Evolutionary conservation across 2,888 invertebrate species (phyloP), one percentile per base, ranked within the genome.

Genomic region (Spatulosminthurus flaviceps): DNA sequence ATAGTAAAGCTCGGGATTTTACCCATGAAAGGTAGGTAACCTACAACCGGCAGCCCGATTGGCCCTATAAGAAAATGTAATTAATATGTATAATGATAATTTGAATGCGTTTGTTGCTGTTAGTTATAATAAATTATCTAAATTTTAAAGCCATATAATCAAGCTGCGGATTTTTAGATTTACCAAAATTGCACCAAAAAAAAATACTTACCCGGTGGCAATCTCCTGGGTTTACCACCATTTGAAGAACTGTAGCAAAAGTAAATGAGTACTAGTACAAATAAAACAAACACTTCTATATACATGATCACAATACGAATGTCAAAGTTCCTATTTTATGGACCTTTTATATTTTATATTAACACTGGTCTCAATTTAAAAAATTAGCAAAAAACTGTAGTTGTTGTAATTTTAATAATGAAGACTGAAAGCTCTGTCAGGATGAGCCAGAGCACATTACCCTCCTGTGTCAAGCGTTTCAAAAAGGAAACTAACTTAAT

Each of bases 21-120:
- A 61, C 83, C 83, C 69, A 84, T 74, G 67, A 84, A 84, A 4
- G 84, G 84, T 19, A 84, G 69, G 28, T 83, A 84, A 11, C 84
- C 84, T 21, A 84, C 19, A 2, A 83, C 43, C 5, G 84, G 84
- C 0, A 83, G 28, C 1, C 83, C 79, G 1, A 72, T 7, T 7
- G 84, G 84, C 21, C 84, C 84, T 82, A 41, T 2, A 61, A 61
- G 5, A 22, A 69, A 69, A 69, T 16, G 24, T 42, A 41, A 41
- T 61, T n/a, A 61, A 22, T 13, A 61, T 13, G 11, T 21, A 13
- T 13, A 61, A 41, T 9, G 13, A 41, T 41, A 13, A 51, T 51
- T n/a, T 51, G 2, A 19, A 51, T 51, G 5, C 51, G n/a, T 9
- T 41, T 9, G 41, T 41, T 41, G 7, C 13, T 41, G 9, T 9